These are phyloP conservation scores for Sander lucioperca DNA, from an alignment of 2,113 vertebrate species.

Conservation along the genomic window DNA sequence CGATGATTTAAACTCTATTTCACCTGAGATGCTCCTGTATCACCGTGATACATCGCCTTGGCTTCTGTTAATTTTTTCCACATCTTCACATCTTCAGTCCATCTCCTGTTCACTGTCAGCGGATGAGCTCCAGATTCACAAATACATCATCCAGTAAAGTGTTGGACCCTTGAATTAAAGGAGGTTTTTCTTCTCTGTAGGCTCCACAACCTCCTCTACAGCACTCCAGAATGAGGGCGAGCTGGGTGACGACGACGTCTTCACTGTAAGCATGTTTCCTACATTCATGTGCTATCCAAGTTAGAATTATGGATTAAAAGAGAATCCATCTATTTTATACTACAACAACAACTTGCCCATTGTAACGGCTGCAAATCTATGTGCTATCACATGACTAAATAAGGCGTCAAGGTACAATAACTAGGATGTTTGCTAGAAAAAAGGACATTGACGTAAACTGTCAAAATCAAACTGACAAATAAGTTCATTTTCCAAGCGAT, in stretches of 20 bases:
- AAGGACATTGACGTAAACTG: too few relatives aligned
- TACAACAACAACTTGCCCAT: too few relatives aligned
- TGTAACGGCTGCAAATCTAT: too few relatives aligned
- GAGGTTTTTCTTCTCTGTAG: conserved; percentile 77
- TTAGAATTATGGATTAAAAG: too few relatives aligned
- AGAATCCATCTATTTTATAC: too few relatives aligned
- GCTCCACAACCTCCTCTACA: conserved; percentile 97
- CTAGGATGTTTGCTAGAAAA: too few relatives aligned
- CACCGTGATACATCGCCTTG: neutral
- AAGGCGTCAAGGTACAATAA: neutral
- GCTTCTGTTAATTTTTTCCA: neutral
- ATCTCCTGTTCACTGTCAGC: neutral
- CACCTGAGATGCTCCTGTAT: neutral
- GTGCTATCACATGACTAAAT: too few relatives aligned
- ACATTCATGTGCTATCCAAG: neutral
- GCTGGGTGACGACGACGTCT: conserved; percentile 97
- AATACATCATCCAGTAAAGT: neutral
- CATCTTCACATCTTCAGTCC: too few relatives aligned
- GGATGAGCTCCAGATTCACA: neutral
- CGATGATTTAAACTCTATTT: neutral
- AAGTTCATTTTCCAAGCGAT: too few relatives aligned
- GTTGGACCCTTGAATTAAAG: neutral
- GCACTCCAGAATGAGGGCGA: conserved; percentile 98
- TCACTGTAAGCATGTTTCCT: conserved; percentile 87
- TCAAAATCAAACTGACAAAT: too few relatives aligned